These are phyloP conservation scores for Vanessa atalanta DNA, from an alignment of 1,140 invertebrate genomes.

Conservation along the genomic window DNA sequence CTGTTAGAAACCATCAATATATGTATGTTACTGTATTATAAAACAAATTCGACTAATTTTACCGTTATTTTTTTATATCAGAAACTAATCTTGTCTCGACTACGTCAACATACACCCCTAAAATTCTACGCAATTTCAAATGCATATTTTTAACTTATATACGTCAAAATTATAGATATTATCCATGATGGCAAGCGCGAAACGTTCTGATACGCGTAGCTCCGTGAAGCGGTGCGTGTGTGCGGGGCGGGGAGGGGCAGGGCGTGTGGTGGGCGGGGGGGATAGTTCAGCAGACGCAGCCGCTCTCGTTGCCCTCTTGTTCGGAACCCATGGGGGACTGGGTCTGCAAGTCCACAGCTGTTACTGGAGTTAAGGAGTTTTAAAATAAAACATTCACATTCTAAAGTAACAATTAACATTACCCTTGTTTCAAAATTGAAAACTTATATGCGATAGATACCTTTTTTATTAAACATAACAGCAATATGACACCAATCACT, in stretches of 20 bases:
- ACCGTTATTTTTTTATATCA: neutral
- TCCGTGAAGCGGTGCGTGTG: conserved; percentile 38
- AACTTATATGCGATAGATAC: no score
- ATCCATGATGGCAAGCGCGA: conserved; percentile 20
- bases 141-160: neutral
- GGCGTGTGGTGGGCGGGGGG: conserved; percentile 6
- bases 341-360: conserved; percentile 90
- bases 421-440: no score
- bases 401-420: no score
- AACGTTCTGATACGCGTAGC: conserved; percentile 18
- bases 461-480: no score
- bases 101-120: conserved; percentile 3
- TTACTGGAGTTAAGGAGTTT: conserved; percentile 54
- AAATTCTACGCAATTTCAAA: conserved; percentile 3
- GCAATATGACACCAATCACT: no score
- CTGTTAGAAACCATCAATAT: neutral
- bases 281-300: conserved; percentile 87
- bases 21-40: neutral
- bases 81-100: conserved; percentile 5
- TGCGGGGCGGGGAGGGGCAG: conserved; percentile 38
- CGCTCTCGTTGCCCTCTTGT: conserved; percentile 88
- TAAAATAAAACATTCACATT: no score
- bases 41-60: neutral
- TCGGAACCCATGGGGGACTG: conserved; percentile 87
- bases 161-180: neutral